Evolutionary conservation across 2,113 vertebrate species (phyloP).

Genomic region (Cololabis saira): DNA sequence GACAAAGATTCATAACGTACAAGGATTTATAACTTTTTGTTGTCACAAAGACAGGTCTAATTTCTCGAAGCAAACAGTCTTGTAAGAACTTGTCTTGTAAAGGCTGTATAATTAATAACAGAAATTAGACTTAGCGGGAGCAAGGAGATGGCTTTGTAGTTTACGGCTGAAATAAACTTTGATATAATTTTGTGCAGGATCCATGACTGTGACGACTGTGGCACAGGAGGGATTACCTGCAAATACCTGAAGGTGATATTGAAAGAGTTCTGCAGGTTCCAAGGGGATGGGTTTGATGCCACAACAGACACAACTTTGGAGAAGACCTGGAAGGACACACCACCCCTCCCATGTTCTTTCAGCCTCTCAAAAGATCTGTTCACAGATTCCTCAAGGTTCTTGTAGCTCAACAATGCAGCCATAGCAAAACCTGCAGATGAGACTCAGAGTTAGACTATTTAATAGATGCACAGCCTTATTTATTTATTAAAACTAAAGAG

Average conservation of each 20-base stretch:
- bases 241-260: constrained; percentile 77
- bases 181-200: fast-evolving
- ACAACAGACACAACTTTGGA: constrained; percentile 79
- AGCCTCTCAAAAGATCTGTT: constrained; percentile 60
- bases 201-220: too few relatives aligned
- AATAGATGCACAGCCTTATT: not conserved
- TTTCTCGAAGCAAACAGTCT: too few relatives aligned
- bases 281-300: constrained; percentile 76
- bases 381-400: constrained; percentile 59
- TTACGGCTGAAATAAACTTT: too few relatives aligned
- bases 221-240: constrained; percentile 46
- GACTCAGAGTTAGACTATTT: not conserved
- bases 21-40: not conserved
- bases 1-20: fast-evolving
- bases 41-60: not conserved
- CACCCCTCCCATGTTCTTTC: constrained; percentile 1
- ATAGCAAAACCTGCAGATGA: constrained; percentile 70
- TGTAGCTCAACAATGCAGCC: constrained; percentile 81
- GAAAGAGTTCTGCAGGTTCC: constrained; percentile 60
- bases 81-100: too few relatives aligned
- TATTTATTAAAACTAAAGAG: not conserved
- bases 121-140: not conserved
- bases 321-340: constrained; percentile 35
- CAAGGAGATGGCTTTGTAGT: not conserved
- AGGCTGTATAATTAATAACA: not conserved